A percentile compares a stretch with the other conserved stretches of the same genome.
Evolutionary conservation across 2,797 vertebrate species (phyloP).

Genomic region (Mus caroli): DNA sequence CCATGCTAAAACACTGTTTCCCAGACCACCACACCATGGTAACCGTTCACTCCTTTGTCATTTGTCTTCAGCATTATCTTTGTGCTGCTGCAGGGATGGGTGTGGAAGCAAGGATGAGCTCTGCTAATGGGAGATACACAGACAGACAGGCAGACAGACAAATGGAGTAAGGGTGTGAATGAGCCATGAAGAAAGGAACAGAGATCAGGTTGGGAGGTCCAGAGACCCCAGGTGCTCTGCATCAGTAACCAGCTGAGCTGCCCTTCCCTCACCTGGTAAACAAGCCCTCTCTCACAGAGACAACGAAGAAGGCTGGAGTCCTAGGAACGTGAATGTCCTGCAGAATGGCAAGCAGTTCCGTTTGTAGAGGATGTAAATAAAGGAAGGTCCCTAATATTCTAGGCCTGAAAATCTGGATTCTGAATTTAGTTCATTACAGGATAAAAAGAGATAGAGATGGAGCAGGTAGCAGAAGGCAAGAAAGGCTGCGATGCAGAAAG

Average conservation of each 20-base stretch:
- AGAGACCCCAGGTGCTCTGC: background rate
- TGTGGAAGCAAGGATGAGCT: constrained; percentile 57
- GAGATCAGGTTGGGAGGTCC: background rate
- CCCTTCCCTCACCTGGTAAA: constrained; percentile 11
- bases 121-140: constrained; percentile 12
- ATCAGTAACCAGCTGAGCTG: background rate
- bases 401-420: constrained; percentile 41
- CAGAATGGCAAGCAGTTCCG: constrained; percentile 26
- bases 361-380: background rate
- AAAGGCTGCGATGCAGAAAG: background rate
- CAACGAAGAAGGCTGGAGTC: constrained; percentile 16
- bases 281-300: background rate
- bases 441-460: background rate
- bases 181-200: background rate
- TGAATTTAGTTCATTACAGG: constrained; percentile 42
- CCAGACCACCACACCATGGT: background rate
- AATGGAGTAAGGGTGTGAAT: background rate
- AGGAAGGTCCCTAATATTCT: background rate
- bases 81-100: constrained; percentile 40
- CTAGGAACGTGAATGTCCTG: constrained; percentile 26
- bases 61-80: constrained; percentile 62
- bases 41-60: background rate
- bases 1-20: constrained; percentile 45
- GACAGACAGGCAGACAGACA: background rate
- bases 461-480: constrained; percentile 3